phyloP scores from a whole-genome alignment of 2,113 vertebrate genomes.

The Tachysurus vachellii region DNA sequence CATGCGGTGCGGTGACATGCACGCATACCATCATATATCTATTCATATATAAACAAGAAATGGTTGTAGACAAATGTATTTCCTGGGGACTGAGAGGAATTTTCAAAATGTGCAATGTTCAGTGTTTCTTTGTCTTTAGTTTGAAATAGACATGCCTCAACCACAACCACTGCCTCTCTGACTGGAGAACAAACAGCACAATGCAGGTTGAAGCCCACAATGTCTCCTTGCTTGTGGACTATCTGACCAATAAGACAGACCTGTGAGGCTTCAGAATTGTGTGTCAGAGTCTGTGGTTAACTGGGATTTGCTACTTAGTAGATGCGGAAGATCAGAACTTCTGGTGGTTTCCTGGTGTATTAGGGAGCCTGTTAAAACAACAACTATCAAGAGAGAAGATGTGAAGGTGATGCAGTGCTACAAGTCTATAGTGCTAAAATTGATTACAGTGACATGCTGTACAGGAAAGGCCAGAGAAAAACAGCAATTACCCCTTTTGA shows the following conservation, averaged over 20 bases:
- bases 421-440: not conserved
- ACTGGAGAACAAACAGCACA: not conserved
- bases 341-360: not conserved
- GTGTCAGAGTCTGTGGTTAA: not conserved
- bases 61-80: not conserved
- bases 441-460: not conserved
- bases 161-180: not conserved
- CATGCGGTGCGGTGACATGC: not conserved
- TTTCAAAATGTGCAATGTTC: not conserved
- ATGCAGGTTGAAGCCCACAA: not conserved
- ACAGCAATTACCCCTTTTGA: not conserved
- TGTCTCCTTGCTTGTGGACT: not conserved
- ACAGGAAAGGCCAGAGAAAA: not conserved
- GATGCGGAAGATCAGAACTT: not conserved
- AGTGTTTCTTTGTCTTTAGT: not conserved
- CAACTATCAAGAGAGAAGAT: not conserved
- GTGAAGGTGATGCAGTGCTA: not conserved
- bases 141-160: not conserved
- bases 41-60: not conserved
- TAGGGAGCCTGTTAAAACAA: not conserved
- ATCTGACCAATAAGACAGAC: not conserved
- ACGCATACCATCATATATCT: not conserved
- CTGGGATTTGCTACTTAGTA: not conserved
- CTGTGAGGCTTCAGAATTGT: not conserved
- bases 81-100: not conserved